Base-by-base conservation (phyloP, 2,113 vertebrate genomes). In the Lophochroa leadbeateri region DNA sequence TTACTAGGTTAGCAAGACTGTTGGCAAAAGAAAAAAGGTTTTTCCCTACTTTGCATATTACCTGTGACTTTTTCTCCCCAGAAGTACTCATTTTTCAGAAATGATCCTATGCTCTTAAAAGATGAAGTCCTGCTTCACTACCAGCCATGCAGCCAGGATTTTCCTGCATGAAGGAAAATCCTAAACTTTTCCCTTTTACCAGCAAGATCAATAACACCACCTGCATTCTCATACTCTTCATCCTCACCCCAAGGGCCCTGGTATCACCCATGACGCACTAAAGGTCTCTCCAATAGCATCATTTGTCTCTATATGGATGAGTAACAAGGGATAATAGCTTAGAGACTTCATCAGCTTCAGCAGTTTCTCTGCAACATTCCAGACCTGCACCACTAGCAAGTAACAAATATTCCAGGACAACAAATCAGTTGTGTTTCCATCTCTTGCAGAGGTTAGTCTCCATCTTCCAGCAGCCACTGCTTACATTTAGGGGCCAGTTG, bases 11-110 rank as follows among this genome's bases (percentile, higher is more conserved):
- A 77, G 3, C 24, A 74, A 35, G 8, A 7, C 21, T 67, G 18
- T 37, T 70, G 20, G 3, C 0, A 27, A 24, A 16, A 39, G 39
- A 39, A 65, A 49, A 17, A 18, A 37, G 3, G 0, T 3, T 52
- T 43, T 72, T 11, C 5, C 7, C 7, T 47, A 15, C 7, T 87
- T 88, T 69, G 8, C 29, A 11, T 55, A 6, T 79, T 55, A 8
- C 23, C 11, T 2, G 0, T 29, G 14, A 4, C 1, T 35, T 77
- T 72, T 91, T 83, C 41, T 69, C 15, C 13, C 3, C 31, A 41
- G 18, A 78, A 81, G 5, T 39, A 21, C 4, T 58, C 44, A 15
- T 35, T 77, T 72, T 69, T 83, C n/a, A 67, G 20, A 88, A 86
- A 65, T 53, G 0, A 49, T 44, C 15, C 8, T 3, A 16, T 13